These are phyloP conservation scores for Camelus dromedarius DNA, from an alignment of 2,113 vertebrate genomes.

Conservation along the genomic window DNA sequence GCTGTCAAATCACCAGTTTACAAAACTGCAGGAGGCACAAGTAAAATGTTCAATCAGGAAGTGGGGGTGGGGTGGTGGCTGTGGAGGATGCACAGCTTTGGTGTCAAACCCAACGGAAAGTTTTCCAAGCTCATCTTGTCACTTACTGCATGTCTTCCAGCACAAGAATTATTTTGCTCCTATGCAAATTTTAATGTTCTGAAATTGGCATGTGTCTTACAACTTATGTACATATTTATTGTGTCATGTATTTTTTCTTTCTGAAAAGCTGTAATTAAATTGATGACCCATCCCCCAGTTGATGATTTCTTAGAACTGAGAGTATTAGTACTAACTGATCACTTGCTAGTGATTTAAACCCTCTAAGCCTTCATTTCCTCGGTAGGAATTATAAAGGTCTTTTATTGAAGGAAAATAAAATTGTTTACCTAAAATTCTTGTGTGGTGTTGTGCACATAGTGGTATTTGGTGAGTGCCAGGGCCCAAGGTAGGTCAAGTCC, in stretches of 20 bases:
- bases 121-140: not conserved
- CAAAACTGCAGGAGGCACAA: not conserved
- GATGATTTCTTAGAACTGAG: not conserved
- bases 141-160: not conserved
- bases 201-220: not conserved
- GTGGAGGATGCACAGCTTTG: not conserved
- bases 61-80: too few relatives aligned
- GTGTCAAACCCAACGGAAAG: not conserved
- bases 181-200: not conserved
- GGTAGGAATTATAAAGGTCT: not conserved
- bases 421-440: not conserved
- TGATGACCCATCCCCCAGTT: not conserved
- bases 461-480: not conserved
- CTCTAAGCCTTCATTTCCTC: not conserved
- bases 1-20: not conserved
- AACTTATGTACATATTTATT: not conserved
- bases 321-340: not conserved
- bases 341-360: not conserved
- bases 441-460: accelerated
- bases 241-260: not conserved
- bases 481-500: not conserved
- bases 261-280: not conserved
- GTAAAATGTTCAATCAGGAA: not conserved
- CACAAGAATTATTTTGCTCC: not conserved
- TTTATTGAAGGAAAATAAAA: not conserved